Conservation (phyloP, 1,140 invertebrate species). For the Condylostylus longicornis region DNA sequence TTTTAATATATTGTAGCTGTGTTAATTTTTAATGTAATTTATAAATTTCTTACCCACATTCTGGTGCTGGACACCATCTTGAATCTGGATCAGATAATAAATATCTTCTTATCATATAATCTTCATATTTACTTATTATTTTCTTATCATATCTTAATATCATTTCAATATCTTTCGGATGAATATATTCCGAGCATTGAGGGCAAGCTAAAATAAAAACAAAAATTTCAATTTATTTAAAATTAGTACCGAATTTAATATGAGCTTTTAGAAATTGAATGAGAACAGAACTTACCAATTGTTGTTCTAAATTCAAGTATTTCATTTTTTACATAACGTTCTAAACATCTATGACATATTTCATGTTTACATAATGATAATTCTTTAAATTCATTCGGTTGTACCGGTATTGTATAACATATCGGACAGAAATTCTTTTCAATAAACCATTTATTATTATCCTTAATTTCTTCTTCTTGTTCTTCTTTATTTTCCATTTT, state of each 20-base stretch:
- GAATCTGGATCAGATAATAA: slow-evolving; percentile 85
- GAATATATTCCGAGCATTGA: slow-evolving; percentile 80
- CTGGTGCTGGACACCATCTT: slow-evolving; percentile 89
- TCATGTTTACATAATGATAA: slow-evolving; percentile 58
- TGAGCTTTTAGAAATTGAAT: background rate
- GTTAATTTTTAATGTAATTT: background rate
- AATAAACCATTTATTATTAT: too few relatives aligned
- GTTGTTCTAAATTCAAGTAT: slow-evolving; percentile 51
- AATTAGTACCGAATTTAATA: too few relatives aligned
- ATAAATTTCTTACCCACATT: slow-evolving; percentile 53
- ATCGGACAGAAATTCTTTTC: slow-evolving; percentile 61
- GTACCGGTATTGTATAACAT: slow-evolving; percentile 46
- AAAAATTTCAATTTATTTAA: too few relatives aligned
- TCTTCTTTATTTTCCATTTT: too few relatives aligned
- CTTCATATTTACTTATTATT: slow-evolving; percentile 82
- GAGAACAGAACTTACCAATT: slow-evolving; percentile 8
- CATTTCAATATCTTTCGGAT: slow-evolving; percentile 59
- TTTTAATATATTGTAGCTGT: background rate
- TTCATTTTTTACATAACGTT: slow-evolving; percentile 59
- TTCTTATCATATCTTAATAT: slow-evolving; percentile 34
- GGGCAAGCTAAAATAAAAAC: slow-evolving; percentile 68
- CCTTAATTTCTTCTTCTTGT: too few relatives aligned
- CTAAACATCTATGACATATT: slow-evolving; percentile 62
- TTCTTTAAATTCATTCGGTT: slow-evolving; percentile 50
- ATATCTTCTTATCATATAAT: slow-evolving; percentile 86